phyloP scores from a whole-genome alignment of 2,888 invertebrate genomes.

The Itoplectis maculator region DNA sequence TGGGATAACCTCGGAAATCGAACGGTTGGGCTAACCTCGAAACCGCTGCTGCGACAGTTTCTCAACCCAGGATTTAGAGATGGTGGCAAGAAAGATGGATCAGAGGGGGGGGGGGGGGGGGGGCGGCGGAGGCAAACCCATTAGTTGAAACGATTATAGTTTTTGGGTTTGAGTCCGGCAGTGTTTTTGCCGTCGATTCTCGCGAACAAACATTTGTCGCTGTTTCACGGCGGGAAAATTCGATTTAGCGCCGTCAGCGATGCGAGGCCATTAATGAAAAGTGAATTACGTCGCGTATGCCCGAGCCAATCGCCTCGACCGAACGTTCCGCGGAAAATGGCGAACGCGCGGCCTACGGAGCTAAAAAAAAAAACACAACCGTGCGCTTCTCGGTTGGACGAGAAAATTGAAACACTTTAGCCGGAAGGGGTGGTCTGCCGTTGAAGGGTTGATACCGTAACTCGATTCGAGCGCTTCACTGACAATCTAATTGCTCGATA shows the following conservation, averaged over 20 bases:
- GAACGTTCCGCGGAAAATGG: not conserved
- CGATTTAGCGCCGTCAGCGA: not conserved
- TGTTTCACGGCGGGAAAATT: not conserved
- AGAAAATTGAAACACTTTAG: conserved; percentile 26
- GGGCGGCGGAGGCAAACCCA: no score
- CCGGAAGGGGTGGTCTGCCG: not conserved
- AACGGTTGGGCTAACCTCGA: no score
- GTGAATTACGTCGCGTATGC: not conserved
- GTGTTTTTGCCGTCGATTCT: conserved; percentile 3
- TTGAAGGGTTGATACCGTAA: conserved; percentile 45
- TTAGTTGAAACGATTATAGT: no score
- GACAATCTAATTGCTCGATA: conserved; percentile 57
- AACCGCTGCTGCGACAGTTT: no score
- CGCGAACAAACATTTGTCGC: not conserved
- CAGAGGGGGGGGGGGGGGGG: no score
- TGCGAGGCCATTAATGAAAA: conserved; percentile 6
- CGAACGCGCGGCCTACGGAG: not conserved
- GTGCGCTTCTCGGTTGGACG: not conserved
- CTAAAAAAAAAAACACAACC: no score
- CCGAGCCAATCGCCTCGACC: not conserved
- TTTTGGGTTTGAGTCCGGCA: no score
- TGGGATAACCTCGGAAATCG: no score
- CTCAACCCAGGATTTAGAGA: no score
- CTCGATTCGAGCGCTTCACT: conserved; percentile 56
- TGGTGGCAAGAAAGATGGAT: no score